Conservation (phyloP, 2,888 invertebrate genomes). For the Geophilus truncorum region DNA sequence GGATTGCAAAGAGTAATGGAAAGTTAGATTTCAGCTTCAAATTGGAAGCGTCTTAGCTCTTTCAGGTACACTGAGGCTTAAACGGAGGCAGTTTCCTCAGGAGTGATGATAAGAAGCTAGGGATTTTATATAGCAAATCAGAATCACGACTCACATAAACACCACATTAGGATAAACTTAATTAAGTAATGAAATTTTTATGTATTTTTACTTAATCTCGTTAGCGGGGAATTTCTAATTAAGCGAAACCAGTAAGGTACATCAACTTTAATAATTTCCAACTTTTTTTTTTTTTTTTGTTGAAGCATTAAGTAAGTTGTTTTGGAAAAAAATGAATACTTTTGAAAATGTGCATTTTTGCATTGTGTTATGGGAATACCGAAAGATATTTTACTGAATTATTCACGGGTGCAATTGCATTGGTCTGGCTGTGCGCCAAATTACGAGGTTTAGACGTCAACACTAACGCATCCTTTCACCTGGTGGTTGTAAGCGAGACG, state of each 20-base stretch:
- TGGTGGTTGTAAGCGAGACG: neutral
- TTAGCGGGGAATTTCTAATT: no score
- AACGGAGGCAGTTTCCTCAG: neutral
- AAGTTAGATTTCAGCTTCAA: neutral
- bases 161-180: neutral
- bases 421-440: neutral
- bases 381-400: neutral
- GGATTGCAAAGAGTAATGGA: no score
- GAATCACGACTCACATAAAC: neutral
- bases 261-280: neutral
- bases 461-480: neutral
- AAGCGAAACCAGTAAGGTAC: no score
- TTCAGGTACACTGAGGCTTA: no score
- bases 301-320: no score
- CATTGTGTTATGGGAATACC: neutral
- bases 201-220: neutral
- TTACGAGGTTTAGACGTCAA: conserved; percentile 1
- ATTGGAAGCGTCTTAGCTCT: neutral
- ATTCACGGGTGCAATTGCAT: conserved; percentile 4
- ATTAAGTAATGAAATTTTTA: neutral
- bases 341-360: neutral
- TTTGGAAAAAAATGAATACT: no score
- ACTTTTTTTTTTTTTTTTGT: neutral
- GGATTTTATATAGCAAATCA: neutral
- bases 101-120: neutral